These are phyloP conservation scores for Zaprionus ghesquierei DNA, from an alignment of 1,140 invertebrate genomes.

Conservation along the genomic window DNA sequence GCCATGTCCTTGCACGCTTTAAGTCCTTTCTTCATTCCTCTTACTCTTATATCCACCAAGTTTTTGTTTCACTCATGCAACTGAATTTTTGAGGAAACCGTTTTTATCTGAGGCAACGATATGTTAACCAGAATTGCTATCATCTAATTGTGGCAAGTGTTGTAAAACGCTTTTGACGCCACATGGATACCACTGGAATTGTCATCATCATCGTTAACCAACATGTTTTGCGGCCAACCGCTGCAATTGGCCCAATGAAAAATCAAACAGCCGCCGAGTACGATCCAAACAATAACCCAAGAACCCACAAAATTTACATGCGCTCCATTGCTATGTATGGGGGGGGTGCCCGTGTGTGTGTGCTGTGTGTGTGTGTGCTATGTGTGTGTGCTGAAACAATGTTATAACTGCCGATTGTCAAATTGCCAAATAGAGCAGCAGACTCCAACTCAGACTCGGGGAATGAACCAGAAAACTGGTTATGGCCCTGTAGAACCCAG, in stretches of 20 bases:
- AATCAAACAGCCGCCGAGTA: constrained; percentile 20
- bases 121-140: too few species aligned
- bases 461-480: constrained; percentile 13
- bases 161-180: not conserved
- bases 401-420: constrained; percentile 75
- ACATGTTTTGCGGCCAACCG: constrained; percentile 1
- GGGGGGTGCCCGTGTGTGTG: not conserved
- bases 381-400: constrained; percentile 57
- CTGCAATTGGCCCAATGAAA: constrained; percentile 17
- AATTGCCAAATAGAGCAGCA: constrained; percentile 69
- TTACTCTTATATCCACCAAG: too few species aligned
- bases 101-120: too few species aligned
- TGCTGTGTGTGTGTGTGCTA: constrained; percentile 22
- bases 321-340: constrained; percentile 18
- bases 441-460: constrained; percentile 15
- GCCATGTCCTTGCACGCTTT: not conserved
- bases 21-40: too few species aligned
- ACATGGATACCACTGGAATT: not conserved
- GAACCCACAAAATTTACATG: constrained; percentile 24
- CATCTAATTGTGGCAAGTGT: not conserved
- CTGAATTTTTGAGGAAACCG: too few species aligned
- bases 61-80: too few species aligned
- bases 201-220: not conserved
- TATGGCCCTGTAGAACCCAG: constrained; percentile 11
- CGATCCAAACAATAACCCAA: constrained; percentile 57